A percentile compares a stretch with the other conserved stretches of the same genome.
Evolutionary conservation across 2,113 vertebrate species (phyloP).

Genomic region (Ranitomeya variabilis): DNA sequence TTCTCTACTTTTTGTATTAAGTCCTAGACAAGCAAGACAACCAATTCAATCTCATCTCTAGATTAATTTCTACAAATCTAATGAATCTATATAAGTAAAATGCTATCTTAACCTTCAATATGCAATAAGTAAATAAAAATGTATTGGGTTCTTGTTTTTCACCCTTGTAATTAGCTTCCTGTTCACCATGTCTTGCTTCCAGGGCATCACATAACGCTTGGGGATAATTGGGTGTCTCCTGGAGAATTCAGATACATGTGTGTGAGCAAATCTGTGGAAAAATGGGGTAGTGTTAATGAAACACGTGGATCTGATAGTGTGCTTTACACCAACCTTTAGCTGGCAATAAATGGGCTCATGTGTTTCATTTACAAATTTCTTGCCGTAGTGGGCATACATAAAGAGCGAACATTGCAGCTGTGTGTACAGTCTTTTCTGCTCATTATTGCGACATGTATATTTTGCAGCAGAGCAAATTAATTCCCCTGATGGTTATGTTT

Average conservation of each 20-base stretch:
- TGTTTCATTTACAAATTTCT: no score
- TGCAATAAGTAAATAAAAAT: no score
- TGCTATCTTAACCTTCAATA: no score
- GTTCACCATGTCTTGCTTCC: conserved; percentile 74
- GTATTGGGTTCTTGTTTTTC: conserved; percentile 34
- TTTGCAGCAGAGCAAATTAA: neutral
- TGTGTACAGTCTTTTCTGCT: neutral
- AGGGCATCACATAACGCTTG: conserved; percentile 71
- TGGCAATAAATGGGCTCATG: no score
- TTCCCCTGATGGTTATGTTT: neutral
- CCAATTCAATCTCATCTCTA: no score
- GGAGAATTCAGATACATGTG: conserved; percentile 64
- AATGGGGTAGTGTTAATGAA: neutral
- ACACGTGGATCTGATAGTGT: neutral
- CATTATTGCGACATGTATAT: neutral
- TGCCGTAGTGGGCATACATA: no score
- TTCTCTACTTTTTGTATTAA: no score
- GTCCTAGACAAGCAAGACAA: no score
- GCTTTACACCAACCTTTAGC: no score
- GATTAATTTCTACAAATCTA: no score
- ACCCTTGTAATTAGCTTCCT: conserved; percentile 72
- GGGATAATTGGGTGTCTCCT: conserved; percentile 67
- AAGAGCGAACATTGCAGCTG: neutral
- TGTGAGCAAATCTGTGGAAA: conserved; percentile 44
- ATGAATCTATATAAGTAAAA: no score